Base-by-base conservation (phyloP, 2,888 invertebrate genomes). In the Hedychridium roseum region DNA sequence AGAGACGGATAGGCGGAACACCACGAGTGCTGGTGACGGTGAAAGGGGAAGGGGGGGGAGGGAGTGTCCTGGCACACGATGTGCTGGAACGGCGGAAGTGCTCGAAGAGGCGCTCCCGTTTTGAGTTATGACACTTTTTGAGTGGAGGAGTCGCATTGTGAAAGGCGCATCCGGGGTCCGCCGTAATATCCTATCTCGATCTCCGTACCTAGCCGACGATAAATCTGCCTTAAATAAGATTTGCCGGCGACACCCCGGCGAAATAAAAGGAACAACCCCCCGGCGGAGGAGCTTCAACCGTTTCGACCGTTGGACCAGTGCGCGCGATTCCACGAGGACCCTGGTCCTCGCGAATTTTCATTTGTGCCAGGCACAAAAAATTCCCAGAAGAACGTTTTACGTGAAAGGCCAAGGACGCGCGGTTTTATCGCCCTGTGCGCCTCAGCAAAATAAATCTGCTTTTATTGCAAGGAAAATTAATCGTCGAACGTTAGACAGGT, bases 121-220 rank as follows among this genome's bases (percentile, higher is more conserved):
- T 71, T 73, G 70, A 73, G 65, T 71, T 72, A 71, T 70, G 73
- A 71, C 66, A 70, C 68, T 71, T 73, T 71, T 70, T 71, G 73
- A 73, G 71, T 62, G 61, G 58, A 69, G 66, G 51, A 66, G 68
- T 70, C 66, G 70, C 66, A 66, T 62, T 62, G 64, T 65, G 70
- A 73, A 66, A 58, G 66, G 71, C 60, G 67, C 70, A 68, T 70
- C 66, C 70, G 64, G n/a, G 64, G 65, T 68, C 66, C 66, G 45
- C 60, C 57, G 64, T 65, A 66, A 70, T 70, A 62, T 66, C 68
- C 62, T 49, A 61, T 54, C 66, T 56, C 64, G 68, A 69, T 67
- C 64, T 64, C 63, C 53, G 59, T 53, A 51, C 47, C 46, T 55
- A 50, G 43, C 39, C 55, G 59, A 42, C 66, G 58, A 72, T 71